These are phyloP conservation scores for Digitonthophagus gazella DNA, from an alignment of 2,888 invertebrate species.

Conservation along the genomic window DNA sequence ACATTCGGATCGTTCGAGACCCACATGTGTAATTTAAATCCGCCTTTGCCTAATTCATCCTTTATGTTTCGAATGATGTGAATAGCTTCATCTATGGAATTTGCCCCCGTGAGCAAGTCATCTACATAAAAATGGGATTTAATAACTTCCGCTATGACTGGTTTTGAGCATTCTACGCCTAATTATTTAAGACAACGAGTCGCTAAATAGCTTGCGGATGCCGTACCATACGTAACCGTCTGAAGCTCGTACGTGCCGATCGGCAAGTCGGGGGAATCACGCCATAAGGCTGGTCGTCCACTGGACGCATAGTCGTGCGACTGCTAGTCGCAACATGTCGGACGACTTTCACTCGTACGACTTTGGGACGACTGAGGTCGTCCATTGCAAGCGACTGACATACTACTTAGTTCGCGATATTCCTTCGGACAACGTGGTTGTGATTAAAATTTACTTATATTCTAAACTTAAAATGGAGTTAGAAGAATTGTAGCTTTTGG, in stretches of 20 bases:
- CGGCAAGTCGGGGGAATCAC: background rate
- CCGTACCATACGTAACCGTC: conserved; percentile 12
- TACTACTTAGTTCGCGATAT: too few relatives aligned
- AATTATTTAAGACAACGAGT: conserved; percentile 10
- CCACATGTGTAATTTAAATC: conserved; percentile 15
- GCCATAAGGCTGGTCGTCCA: too few relatives aligned
- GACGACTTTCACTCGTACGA: too few relatives aligned
- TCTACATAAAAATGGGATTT: background rate
- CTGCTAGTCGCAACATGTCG: too few relatives aligned
- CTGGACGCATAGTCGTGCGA: too few relatives aligned
- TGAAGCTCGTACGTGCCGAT: background rate
- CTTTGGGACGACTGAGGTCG: too few relatives aligned
- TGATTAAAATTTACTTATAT: too few relatives aligned
- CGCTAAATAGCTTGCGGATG: conserved; percentile 10
- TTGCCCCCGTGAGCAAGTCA: conserved; percentile 25
- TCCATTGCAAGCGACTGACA: too few relatives aligned
- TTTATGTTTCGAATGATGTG: conserved; percentile 2
- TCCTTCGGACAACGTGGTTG: too few relatives aligned
- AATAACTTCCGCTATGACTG: background rate
- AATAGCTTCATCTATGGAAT: conserved; percentile 17
- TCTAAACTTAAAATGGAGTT: too few relatives aligned
- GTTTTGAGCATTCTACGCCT: background rate
- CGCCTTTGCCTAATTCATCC: conserved; percentile 4
- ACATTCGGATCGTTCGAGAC: conserved; percentile 21
- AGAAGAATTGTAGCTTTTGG: too few relatives aligned